Percentiles rank a stretch among this genome's conserved stretches.
Conservation (phyloP, 64 coral and sea anemone genomes). For the Montipora foliosa region DNA sequence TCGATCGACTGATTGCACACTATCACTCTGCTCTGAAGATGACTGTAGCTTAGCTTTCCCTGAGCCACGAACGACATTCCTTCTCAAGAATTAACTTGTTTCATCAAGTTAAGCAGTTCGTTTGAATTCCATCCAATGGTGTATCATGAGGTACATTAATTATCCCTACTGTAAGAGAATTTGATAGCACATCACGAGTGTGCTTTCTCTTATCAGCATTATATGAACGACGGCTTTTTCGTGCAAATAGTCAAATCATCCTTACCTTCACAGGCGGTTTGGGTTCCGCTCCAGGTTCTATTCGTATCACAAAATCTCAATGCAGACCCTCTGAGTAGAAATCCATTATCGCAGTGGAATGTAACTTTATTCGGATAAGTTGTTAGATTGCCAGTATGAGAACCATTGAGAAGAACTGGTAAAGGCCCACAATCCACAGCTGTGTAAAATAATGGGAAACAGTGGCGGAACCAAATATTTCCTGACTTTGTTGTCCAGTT, state of each 20-base stretch:
- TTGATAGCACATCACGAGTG: too few relatives aligned
- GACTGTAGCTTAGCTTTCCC: too few relatives aligned
- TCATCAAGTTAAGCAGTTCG: too few relatives aligned
- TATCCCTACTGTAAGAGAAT: too few relatives aligned
- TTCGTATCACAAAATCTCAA: conserved; percentile 6
- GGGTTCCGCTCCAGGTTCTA: conserved; percentile 43
- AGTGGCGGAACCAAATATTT: neutral
- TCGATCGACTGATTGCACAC: too few relatives aligned
- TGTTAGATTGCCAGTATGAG: conserved; percentile 6
- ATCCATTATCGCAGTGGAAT: conserved; percentile 41
- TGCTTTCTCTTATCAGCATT: too few relatives aligned
- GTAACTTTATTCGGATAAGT: neutral
- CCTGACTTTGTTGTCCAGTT: neutral
- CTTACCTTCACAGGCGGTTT: conserved; percentile 25
- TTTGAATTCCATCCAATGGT: too few relatives aligned
- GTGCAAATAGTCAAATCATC: neutral
- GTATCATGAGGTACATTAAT: too few relatives aligned
- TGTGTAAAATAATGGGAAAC: neutral
- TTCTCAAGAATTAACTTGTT: too few relatives aligned
- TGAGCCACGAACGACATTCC: too few relatives aligned
- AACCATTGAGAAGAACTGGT: conserved; percentile 30
- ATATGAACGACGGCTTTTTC: too few relatives aligned
- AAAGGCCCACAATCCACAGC: conserved; percentile 14
- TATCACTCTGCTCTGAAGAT: too few relatives aligned
- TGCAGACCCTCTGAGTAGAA: conserved; percentile 38